Percentiles rank a stretch among this genome's conserved stretches.
These are phyloP conservation scores for Anniella stebbinsi DNA, from an alignment of 2,797 vertebrate genomes.

Conservation along the genomic window DNA sequence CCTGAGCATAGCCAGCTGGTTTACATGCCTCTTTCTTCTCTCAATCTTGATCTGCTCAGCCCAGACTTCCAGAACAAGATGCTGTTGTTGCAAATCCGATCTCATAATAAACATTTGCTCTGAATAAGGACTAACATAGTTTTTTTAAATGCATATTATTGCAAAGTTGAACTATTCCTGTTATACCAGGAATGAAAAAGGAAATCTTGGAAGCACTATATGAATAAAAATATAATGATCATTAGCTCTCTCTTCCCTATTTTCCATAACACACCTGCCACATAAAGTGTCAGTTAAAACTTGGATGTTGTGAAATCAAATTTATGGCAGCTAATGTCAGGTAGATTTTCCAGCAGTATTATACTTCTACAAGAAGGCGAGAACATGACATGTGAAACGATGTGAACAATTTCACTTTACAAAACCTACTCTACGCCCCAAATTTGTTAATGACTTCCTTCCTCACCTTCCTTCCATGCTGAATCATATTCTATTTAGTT, in stretches of 20 bases:
- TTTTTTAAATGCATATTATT: background rate
- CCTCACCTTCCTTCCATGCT: slow-evolving; percentile 39
- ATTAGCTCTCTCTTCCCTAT: background rate
- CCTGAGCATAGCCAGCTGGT: too few relatives aligned
- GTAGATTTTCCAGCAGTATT: slow-evolving; percentile 1
- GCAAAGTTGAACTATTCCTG: background rate
- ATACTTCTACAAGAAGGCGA: slow-evolving; percentile 15
- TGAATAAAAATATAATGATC: background rate
- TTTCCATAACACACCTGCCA: background rate
- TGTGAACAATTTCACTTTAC: slow-evolving; percentile 32
- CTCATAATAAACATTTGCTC: background rate
- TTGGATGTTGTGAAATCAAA: background rate
- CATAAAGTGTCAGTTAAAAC: background rate
- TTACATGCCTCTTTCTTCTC: background rate
- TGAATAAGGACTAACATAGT: background rate
- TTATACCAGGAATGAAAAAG: background rate
- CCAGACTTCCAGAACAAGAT: background rate
- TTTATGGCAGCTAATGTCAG: background rate
- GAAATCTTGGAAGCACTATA: background rate
- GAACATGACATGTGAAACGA: slow-evolving; percentile 35
- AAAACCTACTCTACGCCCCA: slow-evolving; percentile 8
- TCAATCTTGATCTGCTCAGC: background rate
- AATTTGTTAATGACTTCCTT: slow-evolving; percentile 49
- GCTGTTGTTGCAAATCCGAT: background rate
- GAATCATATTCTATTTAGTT: slow-evolving; percentile 11